Base-by-base conservation (phyloP, 2,797 vertebrate species). In the Lutjanus argentimaculatus region DNA sequence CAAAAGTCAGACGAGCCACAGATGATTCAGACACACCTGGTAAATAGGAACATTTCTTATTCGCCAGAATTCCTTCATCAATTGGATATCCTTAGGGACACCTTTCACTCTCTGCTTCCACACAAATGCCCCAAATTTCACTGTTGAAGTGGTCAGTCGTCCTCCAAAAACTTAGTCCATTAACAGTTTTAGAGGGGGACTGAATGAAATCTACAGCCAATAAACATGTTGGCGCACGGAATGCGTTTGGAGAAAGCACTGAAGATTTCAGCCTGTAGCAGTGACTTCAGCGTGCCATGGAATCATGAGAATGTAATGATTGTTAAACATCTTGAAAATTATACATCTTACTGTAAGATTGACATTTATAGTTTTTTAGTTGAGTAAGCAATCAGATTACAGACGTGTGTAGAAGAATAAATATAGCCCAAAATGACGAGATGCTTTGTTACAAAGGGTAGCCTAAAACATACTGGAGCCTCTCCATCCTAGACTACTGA, bases 61-160 rank as follows among this genome's bases (percentile, higher is more conserved):
- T 73, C 74, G 46, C 22, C 66, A 49, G 11, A 67, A 36, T 59
- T 7, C 7, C n/a, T 7, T 62, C 43, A 57, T 71, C 19, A 49
- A 4, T 16, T 48, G 19, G 48, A 36, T 30, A 43, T 53, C 7
- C 43, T 12, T 17, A 1, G 14, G 43, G 42, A 36, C 57, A 36
- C 8, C 46, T 56, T 71, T 66, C 49, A 64, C 45, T 53, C 42
- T 22, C 61, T 68, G 42, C n/a, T 71, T 78, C 10, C 22, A 63
- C 51, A 67, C 13, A 72, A 73, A 67, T 62, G 25, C 14, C 43
- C 12, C 10, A 3, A 43, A 5, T 68, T 71, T 42, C n/a, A 14
- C 12, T 49, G 40, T 43, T 72, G 4, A 63, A 59, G 21, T 49
- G 74, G 63, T 73, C 61, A 74, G 59, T 51, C 43, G 22, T 72